phyloP scores from a whole-genome alignment of 2,797 vertebrate genomes.

The Urosaurus nigricauda region DNA sequence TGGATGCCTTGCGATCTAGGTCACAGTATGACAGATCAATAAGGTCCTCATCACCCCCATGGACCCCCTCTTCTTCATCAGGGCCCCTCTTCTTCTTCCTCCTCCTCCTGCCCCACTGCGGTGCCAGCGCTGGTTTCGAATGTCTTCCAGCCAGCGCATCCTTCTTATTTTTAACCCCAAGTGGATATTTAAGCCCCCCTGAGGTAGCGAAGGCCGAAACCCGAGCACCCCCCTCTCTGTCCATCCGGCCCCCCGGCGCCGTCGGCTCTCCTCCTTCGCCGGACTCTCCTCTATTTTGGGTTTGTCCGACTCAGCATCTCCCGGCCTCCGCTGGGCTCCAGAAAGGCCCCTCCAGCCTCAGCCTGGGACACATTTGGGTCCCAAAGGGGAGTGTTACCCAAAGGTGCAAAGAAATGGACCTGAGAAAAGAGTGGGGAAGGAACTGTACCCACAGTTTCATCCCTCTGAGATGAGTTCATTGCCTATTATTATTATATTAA shows the following conservation, averaged over 20 bases:
- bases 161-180: constrained; percentile 76
- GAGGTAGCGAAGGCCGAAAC: constrained; percentile 55
- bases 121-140: constrained; percentile 50
- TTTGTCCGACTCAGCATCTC: constrained; percentile 47
- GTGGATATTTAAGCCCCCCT: constrained; percentile 52
- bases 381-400: too few species aligned
- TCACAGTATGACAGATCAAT: too few species aligned
- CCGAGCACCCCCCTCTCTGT: constrained; percentile 41
- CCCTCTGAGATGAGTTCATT: too few species aligned
- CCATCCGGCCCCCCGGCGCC: not conserved
- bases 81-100: too few species aligned
- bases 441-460: too few species aligned
- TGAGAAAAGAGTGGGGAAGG: too few species aligned
- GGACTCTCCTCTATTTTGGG: constrained; percentile 22
- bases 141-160: constrained; percentile 61
- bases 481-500: too few species aligned
- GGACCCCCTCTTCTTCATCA: not conserved
- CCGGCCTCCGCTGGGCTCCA: not conserved
- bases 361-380: too few species aligned
- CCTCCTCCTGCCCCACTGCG: not conserved
- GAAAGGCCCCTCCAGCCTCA: not conserved
- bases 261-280: not conserved
- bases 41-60: not conserved
- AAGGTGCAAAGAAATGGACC: too few species aligned
- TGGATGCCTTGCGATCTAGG: too few species aligned